Evolutionary conservation across 2,888 invertebrate genomes (phyloP).

Genomic region (Orthosia gracilis): DNA sequence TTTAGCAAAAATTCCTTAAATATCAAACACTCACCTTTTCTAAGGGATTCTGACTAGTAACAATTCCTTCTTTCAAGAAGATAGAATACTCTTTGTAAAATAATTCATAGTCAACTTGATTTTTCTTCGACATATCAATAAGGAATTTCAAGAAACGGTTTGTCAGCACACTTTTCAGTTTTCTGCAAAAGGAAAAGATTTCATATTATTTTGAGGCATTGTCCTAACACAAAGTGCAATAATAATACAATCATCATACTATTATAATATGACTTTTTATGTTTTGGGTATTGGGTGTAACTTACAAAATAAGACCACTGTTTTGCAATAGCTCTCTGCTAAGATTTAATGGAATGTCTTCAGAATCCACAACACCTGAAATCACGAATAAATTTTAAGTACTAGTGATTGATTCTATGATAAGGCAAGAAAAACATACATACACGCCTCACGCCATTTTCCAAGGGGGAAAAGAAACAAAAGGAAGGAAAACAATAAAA

Average conservation of each 20-base stretch:
- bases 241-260: not conserved
- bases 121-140: constrained; percentile 96
- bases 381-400: constrained; percentile 30
- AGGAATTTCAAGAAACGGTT: constrained; percentile 96
- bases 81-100: constrained; percentile 98
- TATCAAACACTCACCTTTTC: constrained; percentile 93
- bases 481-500: no score
- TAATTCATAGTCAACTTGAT: constrained; percentile 94
- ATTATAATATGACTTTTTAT: not conserved
- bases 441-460: no score
- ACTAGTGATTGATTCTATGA: not conserved
- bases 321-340: constrained; percentile 99
- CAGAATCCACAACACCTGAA: constrained; percentile 98
- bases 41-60: constrained; percentile 94
- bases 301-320: constrained; percentile 96
- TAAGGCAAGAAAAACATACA: not conserved
- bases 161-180: constrained; percentile 96
- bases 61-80: constrained; percentile 98
- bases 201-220: not conserved
- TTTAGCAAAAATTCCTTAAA: constrained; percentile 4
- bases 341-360: constrained; percentile 99
- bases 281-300: not conserved
- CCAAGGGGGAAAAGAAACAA: no score
- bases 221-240: not conserved
- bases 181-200: constrained; percentile 85